Evolutionary conservation across 2,888 invertebrate genomes (phyloP), one percentile per base, ranked within the genome.

Genomic region (Eutolmus rufibarbis): DNA sequence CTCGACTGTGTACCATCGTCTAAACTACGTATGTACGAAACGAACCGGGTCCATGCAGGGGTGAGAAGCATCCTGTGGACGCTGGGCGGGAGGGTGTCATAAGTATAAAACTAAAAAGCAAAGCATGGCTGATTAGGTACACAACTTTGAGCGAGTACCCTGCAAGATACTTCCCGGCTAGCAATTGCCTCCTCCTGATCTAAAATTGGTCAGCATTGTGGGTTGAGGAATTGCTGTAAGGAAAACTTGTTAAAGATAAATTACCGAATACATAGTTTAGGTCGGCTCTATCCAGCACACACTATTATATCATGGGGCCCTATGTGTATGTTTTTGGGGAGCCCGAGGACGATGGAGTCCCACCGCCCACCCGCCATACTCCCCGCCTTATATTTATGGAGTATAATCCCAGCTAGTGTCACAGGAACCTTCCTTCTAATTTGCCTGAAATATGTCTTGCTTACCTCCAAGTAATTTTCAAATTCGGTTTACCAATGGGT

Each of bases 211-310:
- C 74, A n/a, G 85, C 74, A 46, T 85, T 77, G 82, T 66, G 86
- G 88, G 86, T 86, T 88, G 88, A 88, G 88, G 81, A 88, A 87
- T 88, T 86, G 88, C 87, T 88, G 82, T 88, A 89, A 88, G 89
- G 89, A 89, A 88, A 88, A 89, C 89, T 89, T 88, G 87, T 89
- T 88, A 88, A 88, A 89, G 89, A 89, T 89, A 89, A 88, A 86
- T 88, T 88, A 88, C 87, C 85, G 74, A 81, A 88, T 84, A 88
- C 74, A 86, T 86, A 86, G 86, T 77, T 76, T 86, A 28, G 86
- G 86, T 77, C 56, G 51, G 28, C 46, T n/a, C 5, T 40, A 7
- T 19, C 28, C 51, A 28, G 51, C 79, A 37, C 7, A n/a, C 51
- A 66, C 66, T 66, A 66, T 28, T 23, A n/a, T 46, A 46, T n/a